These are phyloP conservation scores for Pagetopsis macropterus DNA, from an alignment of 2,797 vertebrate species.

Conservation along the genomic window DNA sequence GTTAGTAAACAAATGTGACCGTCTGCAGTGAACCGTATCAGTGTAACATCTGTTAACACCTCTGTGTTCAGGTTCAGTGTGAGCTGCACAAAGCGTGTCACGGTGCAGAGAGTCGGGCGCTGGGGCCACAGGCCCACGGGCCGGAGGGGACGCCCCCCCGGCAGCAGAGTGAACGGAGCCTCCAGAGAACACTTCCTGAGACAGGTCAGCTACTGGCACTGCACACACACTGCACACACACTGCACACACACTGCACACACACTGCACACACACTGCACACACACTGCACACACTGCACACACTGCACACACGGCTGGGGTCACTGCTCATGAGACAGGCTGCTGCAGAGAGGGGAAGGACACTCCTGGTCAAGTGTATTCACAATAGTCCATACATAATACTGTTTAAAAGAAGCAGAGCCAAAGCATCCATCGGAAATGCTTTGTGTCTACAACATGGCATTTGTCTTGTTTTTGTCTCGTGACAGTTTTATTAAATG, in stretches of 20 bases:
- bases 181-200: slow-evolving; percentile 87
- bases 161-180: slow-evolving; percentile 84
- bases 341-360: background rate
- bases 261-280: background rate
- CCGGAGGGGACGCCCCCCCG: slow-evolving; percentile 88
- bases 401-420: too few relatives aligned
- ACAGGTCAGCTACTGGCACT: slow-evolving; percentile 81
- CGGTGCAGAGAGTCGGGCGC: slow-evolving; percentile 80
- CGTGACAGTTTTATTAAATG: too few relatives aligned
- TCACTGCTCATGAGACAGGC: too few relatives aligned
- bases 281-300: too few relatives aligned
- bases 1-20: background rate
- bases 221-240: too few relatives aligned
- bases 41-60: slow-evolving; percentile 5
- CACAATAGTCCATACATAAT: too few relatives aligned
- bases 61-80: slow-evolving; percentile 86
- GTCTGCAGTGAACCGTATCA: background rate
- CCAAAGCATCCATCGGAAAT: too few relatives aligned
- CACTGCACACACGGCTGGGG: too few relatives aligned
- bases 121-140: slow-evolving; percentile 88
- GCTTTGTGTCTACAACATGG: too few relatives aligned
- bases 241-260: too few relatives aligned
- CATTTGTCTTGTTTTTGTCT: too few relatives aligned
- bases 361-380: background rate
- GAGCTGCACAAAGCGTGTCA: slow-evolving; percentile 90